phyloP scores from a whole-genome alignment of 2,888 invertebrate species.

The Drosophila anomalata region DNA sequence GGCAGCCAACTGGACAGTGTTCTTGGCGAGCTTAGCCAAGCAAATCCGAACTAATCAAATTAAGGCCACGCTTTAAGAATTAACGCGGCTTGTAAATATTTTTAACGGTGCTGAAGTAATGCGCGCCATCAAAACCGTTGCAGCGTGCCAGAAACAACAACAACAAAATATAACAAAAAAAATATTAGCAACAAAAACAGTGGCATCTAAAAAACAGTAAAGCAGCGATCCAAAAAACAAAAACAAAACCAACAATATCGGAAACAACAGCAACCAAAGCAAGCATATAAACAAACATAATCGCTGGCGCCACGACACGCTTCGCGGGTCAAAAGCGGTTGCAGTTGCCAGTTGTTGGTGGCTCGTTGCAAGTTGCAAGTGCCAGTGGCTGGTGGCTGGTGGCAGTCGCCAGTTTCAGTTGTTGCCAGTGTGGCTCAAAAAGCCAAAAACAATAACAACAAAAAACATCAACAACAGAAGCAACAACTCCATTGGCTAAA shows the following conservation, averaged over 20 bases:
- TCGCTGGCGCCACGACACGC: conserved; percentile 79
- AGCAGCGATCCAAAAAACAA: conserved; percentile 54
- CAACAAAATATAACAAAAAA: conserved; percentile 23
- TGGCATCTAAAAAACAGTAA: conserved; percentile 56
- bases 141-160: conserved; percentile 65
- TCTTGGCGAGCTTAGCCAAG: conserved; percentile 51
- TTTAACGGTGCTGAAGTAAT: conserved; percentile 79
- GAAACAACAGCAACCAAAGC: conserved; percentile 59
- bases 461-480: conserved; percentile 19
- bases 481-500: conserved; percentile 40
- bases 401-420: conserved; percentile 11
- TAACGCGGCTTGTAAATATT: conserved; percentile 77
- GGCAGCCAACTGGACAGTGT: conserved; percentile 33
- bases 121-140: conserved; percentile 71
- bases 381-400: conserved; percentile 13
- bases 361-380: conserved; percentile 30
- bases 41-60: conserved; percentile 73
- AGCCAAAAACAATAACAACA: conserved; percentile 23
- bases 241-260: conserved; percentile 31
- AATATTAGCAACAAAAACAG: conserved; percentile 29
- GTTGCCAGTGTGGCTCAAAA: conserved; percentile 8
- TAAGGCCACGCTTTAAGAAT: conserved; percentile 77
- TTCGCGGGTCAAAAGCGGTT: conserved; percentile 78
- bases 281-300: conserved; percentile 77
- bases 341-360: conserved; percentile 70